Conservation (phyloP, 2,888 invertebrate species). For the Cheilosia vulpina region DNA sequence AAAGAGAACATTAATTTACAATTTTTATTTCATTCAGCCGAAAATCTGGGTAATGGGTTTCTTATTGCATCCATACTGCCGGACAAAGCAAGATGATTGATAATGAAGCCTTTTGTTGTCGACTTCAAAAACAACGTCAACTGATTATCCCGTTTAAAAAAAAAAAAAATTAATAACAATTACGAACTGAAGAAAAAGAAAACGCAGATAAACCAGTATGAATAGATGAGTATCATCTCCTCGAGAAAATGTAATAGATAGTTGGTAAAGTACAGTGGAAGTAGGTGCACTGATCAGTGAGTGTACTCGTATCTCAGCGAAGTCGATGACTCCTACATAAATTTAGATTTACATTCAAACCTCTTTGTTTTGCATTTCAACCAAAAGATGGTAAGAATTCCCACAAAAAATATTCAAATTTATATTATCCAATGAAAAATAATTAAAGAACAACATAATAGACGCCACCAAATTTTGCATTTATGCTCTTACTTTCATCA, state of each 20-base stretch:
- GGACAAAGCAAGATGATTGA: no score
- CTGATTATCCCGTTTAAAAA: conserved; percentile 7
- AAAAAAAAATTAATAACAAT: conserved; percentile 2
- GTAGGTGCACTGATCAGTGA: no score
- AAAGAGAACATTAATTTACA: no score
- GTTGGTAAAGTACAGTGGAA: conserved; percentile 3
- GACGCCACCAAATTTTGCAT: not conserved
- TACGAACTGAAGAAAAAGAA: not conserved
- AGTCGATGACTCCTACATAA: no score
- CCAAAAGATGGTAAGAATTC: not conserved
- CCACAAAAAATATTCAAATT: not conserved
- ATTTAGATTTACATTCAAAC: no score
- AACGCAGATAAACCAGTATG: no score
- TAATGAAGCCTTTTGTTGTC: not conserved
- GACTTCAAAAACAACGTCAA: not conserved
- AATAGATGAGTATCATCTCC: not conserved
- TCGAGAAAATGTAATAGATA: not conserved
- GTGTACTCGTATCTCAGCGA: no score
- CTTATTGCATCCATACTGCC: no score
- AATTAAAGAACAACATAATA: not conserved
- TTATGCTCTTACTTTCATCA: conserved; percentile 39
- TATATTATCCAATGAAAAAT: conserved; percentile 21
- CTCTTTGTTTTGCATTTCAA: no score
- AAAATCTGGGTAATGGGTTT: no score
- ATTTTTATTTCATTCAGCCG: no score